phyloP scores from a whole-genome alignment of 2,888 invertebrate species.

The Hydrotaea cyrtoneurina region DNA sequence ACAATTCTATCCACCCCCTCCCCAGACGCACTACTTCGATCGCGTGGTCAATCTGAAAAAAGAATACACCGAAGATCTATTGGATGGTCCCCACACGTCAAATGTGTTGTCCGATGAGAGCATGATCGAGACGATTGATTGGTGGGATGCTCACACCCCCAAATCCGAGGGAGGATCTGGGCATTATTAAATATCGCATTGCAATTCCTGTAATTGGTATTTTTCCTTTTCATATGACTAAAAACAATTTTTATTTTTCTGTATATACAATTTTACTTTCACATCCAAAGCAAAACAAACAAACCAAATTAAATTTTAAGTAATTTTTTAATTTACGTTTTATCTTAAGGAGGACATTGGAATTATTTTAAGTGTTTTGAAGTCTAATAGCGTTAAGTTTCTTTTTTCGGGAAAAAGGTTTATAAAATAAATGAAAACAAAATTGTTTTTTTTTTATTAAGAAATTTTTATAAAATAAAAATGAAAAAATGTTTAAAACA shows the following conservation, averaged over 20 bases:
- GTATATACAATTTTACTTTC: constrained; percentile 44
- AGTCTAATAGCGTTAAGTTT: background rate
- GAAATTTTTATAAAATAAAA: constrained; percentile 66
- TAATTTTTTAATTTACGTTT: constrained; percentile 4
- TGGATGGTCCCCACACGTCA: constrained; percentile 74
- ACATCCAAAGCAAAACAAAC: constrained; percentile 59
- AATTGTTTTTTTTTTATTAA: constrained; percentile 49
- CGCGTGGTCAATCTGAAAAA: constrained; percentile 76
- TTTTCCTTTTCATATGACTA: constrained; percentile 23
- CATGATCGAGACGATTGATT: constrained; percentile 82
- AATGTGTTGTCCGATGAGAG: constrained; percentile 80
- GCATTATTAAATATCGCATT: too few relatives aligned
- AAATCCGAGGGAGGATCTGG: constrained; percentile 76
- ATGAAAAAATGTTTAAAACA: constrained; percentile 57
- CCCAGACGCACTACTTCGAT: constrained; percentile 68
- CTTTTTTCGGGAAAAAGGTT: constrained; percentile 30
- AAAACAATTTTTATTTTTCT: constrained; percentile 44
- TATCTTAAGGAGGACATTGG: constrained; percentile 42
- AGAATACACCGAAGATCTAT: constrained; percentile 77
- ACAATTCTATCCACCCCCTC: constrained; percentile 65
- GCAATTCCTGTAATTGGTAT: too few relatives aligned
- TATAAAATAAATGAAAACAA: constrained; percentile 51
- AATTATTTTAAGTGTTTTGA: constrained; percentile 23
- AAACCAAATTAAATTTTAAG: constrained; percentile 56
- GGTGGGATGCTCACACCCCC: constrained; percentile 82